phyloP scores from a whole-genome alignment of 2,888 invertebrate genomes.

The Blastobasis lacticolella region DNA sequence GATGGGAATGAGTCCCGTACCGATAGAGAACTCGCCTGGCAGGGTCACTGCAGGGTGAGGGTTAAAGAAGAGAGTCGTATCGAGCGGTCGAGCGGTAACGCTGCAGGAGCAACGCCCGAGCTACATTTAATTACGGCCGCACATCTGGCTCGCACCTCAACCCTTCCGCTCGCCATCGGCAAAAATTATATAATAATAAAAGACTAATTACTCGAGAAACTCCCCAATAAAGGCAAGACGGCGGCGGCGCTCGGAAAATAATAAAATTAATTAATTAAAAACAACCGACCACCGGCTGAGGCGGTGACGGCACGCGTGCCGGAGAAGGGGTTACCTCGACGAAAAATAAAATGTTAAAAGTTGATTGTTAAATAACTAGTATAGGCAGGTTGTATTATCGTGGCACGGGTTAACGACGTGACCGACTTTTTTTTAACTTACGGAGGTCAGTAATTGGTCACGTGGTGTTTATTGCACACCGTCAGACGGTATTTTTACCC shows the following conservation, averaged over 20 bases:
- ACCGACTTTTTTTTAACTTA: too few relatives aligned
- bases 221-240: conserved; percentile 69
- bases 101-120: not conserved
- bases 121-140: conserved; percentile 29
- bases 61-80: conserved; percentile 10
- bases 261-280: conserved; percentile 75
- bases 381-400: too few relatives aligned
- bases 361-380: too few relatives aligned
- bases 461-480: too few relatives aligned
- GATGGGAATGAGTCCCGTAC: too few relatives aligned
- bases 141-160: conserved; percentile 49
- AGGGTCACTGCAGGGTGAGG: not conserved
- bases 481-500: too few relatives aligned
- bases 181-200: conserved; percentile 75
- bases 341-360: too few relatives aligned
- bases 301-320: too few relatives aligned
- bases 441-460: too few relatives aligned
- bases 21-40: too few relatives aligned
- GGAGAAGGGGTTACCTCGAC: too few relatives aligned
- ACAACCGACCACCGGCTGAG: conserved; percentile 30
- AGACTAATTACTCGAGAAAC: conserved; percentile 70
- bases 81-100: conserved; percentile 15
- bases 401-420: too few relatives aligned
- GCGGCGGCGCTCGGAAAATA: conserved; percentile 54
- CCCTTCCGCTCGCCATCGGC: conserved; percentile 36